Conservation (phyloP, 2,888 invertebrate genomes). For the Diadromus collaris region DNA sequence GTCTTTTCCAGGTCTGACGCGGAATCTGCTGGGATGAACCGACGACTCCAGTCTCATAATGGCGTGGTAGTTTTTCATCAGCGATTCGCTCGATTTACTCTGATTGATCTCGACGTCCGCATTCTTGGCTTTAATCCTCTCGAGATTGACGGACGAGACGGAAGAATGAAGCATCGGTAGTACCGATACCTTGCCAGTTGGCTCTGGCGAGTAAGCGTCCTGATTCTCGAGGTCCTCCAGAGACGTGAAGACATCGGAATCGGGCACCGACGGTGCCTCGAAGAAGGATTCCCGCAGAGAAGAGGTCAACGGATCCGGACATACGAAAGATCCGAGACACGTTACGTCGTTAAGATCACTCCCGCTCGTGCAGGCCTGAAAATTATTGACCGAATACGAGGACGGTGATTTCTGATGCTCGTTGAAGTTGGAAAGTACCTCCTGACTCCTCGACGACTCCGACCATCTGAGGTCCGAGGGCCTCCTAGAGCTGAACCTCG, state of each 20-base stretch:
- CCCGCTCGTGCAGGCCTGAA: conserved; percentile 73
- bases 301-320: conserved; percentile 75
- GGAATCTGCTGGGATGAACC: conserved; percentile 67
- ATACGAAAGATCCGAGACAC: conserved; percentile 75
- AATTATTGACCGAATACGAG: conserved; percentile 77
- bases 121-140: conserved; percentile 32
- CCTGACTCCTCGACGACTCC: conserved; percentile 77
- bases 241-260: conserved; percentile 76
- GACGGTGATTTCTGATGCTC: conserved; percentile 73
- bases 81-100: conserved; percentile 75
- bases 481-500: conserved; percentile 74
- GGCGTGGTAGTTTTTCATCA: conserved; percentile 64
- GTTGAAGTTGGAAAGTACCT: conserved; percentile 71
- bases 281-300: conserved; percentile 76
- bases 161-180: conserved; percentile 65
- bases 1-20: conserved; percentile 65
- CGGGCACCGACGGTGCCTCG: conserved; percentile 73
- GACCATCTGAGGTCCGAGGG: conserved; percentile 78
- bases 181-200: conserved; percentile 8
- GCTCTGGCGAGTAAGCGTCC: conserved; percentile 44
- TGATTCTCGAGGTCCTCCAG: conserved; percentile 73
- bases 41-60: conserved; percentile 70
- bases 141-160: conserved; percentile 72
- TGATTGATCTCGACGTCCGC: conserved; percentile 64
- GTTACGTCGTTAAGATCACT: conserved; percentile 76